Base-by-base conservation (phyloP, 2,113 vertebrate genomes). In the Gallinago media region DNA sequence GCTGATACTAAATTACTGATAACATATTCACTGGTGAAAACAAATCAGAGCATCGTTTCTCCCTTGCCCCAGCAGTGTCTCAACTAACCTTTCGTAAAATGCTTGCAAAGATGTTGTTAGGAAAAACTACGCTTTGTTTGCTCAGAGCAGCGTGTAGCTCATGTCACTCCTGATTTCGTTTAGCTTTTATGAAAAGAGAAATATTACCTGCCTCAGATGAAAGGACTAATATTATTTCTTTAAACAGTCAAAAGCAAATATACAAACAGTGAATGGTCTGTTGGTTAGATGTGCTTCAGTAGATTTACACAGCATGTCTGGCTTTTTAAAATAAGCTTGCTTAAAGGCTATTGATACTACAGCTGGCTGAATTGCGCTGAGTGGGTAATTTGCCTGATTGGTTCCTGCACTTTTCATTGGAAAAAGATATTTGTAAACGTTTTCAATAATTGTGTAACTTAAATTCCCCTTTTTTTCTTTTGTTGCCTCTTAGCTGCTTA, bases 191-290 rank as follows among this genome's bases (percentile, higher is more conserved):
- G 79, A 86, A 88, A 94, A 68, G 44, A 85, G 87, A 89, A 74
- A 78, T 91, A 90, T 73, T 86, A 71, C 73, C 46, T 81, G 66
- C 68, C 75, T 77, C 62, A 80, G 79, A 89, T 83, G 85, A 97
- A 96, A 90, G 26, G 63, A 71, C 67, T 44, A 59, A 75, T 85
- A 87, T 86, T 78, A 46, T 54, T 96, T 96, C 85, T 97, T 95
- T 94, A 92, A 97, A 97, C 74, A 97, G 29, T 73, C 29, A 36
- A 95, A 76, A 97, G 81, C 95, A 98, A 96, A 98, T 66, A 94
- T n/a, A 78, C 52, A 67, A 93, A 72, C 44, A 79, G 71, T 73
- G 80, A 81, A 87, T 76, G 36, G 46, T 58, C 44, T 84, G 47
- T 78, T 72, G 73, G 77, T 46, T 59, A 31, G 11, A 49, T 87